Conservation (phyloP, 2,888 invertebrate genomes). For the Pachycephus smyrnensis region DNA sequence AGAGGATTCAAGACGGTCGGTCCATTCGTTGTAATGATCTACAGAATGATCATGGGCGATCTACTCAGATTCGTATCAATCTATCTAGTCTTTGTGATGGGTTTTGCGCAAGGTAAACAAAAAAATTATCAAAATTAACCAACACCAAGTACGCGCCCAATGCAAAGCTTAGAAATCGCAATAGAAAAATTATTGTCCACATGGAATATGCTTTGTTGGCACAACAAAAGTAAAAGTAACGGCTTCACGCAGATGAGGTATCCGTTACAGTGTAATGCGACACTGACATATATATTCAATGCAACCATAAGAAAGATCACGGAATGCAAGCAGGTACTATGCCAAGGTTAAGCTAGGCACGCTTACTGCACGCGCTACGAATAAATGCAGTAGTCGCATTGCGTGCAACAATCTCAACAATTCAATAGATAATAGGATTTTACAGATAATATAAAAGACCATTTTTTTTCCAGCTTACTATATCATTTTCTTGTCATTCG, state of each 20-base stretch:
- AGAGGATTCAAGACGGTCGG: conserved; percentile 98
- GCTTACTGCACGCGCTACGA: neutral
- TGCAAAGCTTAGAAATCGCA: neutral
- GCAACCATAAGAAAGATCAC: neutral
- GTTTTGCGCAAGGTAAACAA: conserved; percentile 91
- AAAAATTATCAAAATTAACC: neutral
- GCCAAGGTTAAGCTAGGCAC: conserved; percentile 43
- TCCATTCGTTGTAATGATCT: conserved; percentile 99
- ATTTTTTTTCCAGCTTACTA: conserved; percentile 79
- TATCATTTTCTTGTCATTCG: conserved; percentile 90
- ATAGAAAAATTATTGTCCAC: neutral
- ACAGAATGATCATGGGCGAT: conserved; percentile 98
- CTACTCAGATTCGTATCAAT: conserved; percentile 95
- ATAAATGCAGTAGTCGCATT: neutral
- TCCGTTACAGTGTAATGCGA: conserved; percentile 27
- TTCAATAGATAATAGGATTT: neutral
- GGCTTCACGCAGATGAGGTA: neutral
- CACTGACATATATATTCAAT: conserved; percentile 44
- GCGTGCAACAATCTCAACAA: neutral
- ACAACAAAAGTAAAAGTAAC: neutral
- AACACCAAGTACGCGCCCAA: neutral
- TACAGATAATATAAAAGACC: neutral
- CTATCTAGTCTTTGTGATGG: conserved; percentile 96
- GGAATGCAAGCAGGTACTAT: conserved; percentile 31
- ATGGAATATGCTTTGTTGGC: neutral